phyloP scores from a whole-genome alignment of 2,113 vertebrate species.

The Bos javanicus region DNA sequence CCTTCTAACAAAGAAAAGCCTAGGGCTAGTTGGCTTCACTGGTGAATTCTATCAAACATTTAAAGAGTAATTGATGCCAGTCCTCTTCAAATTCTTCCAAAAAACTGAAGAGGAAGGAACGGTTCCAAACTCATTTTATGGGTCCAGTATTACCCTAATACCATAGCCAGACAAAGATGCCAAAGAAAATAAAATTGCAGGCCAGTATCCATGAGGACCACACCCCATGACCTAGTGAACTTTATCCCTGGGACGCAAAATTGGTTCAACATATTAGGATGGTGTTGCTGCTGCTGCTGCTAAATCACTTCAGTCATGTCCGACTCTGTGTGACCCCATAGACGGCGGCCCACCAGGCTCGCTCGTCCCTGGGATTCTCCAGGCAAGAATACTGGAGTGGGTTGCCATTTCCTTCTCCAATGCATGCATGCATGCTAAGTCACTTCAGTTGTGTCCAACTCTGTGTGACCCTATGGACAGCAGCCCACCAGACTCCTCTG shows the following conservation, averaged over 20 bases:
- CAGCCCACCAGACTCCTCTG: neutral
- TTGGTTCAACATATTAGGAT: neutral
- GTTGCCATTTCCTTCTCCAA: neutral
- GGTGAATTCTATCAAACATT: neutral
- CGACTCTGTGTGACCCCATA: neutral
- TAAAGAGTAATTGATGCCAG: neutral
- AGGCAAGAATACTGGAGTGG: neutral
- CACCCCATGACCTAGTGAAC: neutral
- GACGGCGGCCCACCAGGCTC: accelerated
- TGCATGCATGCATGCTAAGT: neutral
- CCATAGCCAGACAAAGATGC: neutral
- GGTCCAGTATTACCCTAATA: neutral
- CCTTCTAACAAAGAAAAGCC: neutral
- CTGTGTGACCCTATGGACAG: neutral
- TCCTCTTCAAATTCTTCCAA: neutral
- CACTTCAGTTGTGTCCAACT: neutral
- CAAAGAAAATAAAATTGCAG: neutral
- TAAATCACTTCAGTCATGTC: neutral
- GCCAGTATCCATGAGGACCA: neutral
- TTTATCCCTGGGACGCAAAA: neutral
- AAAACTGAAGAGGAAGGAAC: neutral
- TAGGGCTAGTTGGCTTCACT: neutral
- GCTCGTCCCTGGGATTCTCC: neutral
- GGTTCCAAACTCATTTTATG: neutral
- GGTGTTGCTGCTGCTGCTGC: neutral